Conservation (phyloP, 2,113 vertebrate species). For the Microcebus griseorufus region DNA sequence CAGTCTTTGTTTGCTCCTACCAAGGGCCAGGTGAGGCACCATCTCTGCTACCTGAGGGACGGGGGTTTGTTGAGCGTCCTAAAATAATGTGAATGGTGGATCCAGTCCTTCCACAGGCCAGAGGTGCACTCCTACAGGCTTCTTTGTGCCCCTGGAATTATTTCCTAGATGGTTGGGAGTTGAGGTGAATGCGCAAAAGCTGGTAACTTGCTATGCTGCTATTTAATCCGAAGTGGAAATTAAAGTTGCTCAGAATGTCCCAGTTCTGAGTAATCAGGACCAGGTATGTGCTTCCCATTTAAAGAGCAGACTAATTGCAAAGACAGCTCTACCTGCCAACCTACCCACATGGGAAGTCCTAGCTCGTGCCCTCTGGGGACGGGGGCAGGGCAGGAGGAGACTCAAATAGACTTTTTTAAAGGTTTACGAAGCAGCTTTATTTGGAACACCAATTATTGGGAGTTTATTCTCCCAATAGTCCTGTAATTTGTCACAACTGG, state of each 20-base stretch:
- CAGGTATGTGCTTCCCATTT: constrained; percentile 36
- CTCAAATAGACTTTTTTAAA: background rate
- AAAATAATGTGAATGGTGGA: background rate
- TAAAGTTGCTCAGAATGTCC: background rate
- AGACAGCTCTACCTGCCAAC: background rate
- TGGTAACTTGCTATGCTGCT: constrained; percentile 8
- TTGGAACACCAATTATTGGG: background rate
- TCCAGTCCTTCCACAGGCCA: background rate
- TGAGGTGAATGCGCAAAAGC: background rate
- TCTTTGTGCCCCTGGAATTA: constrained; percentile 5
- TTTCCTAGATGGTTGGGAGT: constrained; percentile 5
- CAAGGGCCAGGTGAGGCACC: background rate
- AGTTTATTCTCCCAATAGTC: background rate
- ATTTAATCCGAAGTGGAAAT: constrained; percentile 54
- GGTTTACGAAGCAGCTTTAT: background rate
- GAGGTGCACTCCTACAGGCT: background rate
- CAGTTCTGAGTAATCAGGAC: constrained; percentile 54
- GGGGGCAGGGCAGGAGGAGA: background rate
- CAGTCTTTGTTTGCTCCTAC: background rate
- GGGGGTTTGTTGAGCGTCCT: background rate
- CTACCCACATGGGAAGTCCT: background rate
- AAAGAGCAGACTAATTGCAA: background rate
- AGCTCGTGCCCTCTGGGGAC: background rate
- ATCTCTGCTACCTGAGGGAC: background rate
- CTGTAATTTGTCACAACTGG: background rate